Evolutionary conservation across 2,113 vertebrate genomes (phyloP).

Genomic region (Morone chrysops): DNA sequence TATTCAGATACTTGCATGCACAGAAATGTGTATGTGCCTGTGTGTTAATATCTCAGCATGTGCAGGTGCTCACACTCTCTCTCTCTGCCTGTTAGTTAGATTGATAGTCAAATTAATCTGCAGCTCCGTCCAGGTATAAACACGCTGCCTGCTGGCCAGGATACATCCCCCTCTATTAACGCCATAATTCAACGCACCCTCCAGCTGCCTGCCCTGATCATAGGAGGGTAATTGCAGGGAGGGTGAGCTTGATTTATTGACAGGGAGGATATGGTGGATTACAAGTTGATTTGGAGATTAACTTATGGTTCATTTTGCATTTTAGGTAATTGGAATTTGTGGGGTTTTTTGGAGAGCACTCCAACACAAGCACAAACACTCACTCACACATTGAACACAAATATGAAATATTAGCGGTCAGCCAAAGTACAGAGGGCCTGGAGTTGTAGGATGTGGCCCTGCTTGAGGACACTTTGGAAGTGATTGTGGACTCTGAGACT

Average conservation of each 20-base stretch:
- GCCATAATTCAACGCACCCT: slow-evolving; percentile 74
- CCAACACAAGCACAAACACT: neutral
- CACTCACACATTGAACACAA: slow-evolving; percentile 8
- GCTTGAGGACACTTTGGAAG: slow-evolving; percentile 34
- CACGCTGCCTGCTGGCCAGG: slow-evolving; percentile 75
- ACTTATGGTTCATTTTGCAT: slow-evolving; percentile 64
- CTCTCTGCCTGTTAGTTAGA: slow-evolving; percentile 70
- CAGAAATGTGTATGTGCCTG: neutral
- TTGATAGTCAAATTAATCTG: slow-evolving; percentile 80
- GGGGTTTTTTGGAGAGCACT: neutral
- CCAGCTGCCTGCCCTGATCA: slow-evolving; percentile 74
- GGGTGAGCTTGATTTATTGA: slow-evolving; percentile 73
- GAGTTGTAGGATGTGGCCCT: neutral
- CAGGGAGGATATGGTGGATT: slow-evolving; percentile 49
- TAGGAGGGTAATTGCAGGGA: slow-evolving; percentile 73
- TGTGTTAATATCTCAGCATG: slow-evolving; percentile 25
- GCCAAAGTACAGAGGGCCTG: slow-evolving; percentile 18
- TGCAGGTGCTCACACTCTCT: slow-evolving; percentile 13
- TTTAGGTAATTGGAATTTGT: slow-evolving; percentile 54
- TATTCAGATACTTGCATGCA: neutral
- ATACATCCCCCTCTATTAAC: slow-evolving; percentile 75
- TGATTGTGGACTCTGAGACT: neutral
- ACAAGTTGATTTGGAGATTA: slow-evolving; percentile 66
- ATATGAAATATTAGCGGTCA: slow-evolving; percentile 6
- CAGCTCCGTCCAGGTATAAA: slow-evolving; percentile 78